These are phyloP conservation scores for Tetrapedia diversipes DNA, from an alignment of 2,888 invertebrate species.

Conservation along the genomic window DNA sequence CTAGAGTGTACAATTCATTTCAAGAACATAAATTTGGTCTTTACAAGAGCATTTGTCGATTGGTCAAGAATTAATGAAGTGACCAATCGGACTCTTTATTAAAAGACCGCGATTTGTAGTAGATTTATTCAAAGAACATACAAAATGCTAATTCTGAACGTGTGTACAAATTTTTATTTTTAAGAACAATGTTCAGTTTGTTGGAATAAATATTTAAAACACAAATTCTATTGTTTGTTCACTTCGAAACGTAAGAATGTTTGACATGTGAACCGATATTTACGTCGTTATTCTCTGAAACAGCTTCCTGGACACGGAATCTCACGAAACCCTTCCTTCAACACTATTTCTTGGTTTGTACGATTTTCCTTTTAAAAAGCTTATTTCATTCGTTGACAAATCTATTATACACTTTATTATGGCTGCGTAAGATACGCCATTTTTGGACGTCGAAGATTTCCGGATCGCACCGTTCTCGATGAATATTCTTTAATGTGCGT, in stretches of 20 bases:
- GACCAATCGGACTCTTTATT: slow-evolving; percentile 41
- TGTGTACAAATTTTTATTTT: neutral
- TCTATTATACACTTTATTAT: slow-evolving; percentile 11
- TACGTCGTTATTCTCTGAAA: slow-evolving; percentile 52
- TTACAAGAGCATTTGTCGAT: slow-evolving; percentile 17
- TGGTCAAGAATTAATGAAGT: slow-evolving; percentile 27
- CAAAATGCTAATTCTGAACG: neutral
- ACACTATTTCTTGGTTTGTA: slow-evolving; percentile 15
- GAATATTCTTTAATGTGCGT: slow-evolving; percentile 74
- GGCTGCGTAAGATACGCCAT: slow-evolving; percentile 76
- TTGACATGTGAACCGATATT: slow-evolving; percentile 57
- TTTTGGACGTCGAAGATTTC: slow-evolving; percentile 72
- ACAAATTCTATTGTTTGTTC: slow-evolving; percentile 13
- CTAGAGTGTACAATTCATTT: neutral
- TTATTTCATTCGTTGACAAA: slow-evolving; percentile 17
- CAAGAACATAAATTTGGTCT: slow-evolving; percentile 8
- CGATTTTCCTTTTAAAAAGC: slow-evolving; percentile 16
- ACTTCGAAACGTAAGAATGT: slow-evolving; percentile 44
- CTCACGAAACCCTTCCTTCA: slow-evolving; percentile 24
- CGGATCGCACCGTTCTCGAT: slow-evolving; percentile 64
- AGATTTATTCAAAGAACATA: slow-evolving; percentile 37
- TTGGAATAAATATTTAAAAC: neutral
- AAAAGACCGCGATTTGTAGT: slow-evolving; percentile 57
- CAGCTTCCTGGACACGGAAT: slow-evolving; percentile 22
- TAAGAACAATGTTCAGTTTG: neutral